A percentile compares a stretch with the other conserved stretches of the same genome.
These are phyloP conservation scores for Triplophysa dalaica DNA, from an alignment of 2,113 vertebrate species.

Conservation along the genomic window DNA sequence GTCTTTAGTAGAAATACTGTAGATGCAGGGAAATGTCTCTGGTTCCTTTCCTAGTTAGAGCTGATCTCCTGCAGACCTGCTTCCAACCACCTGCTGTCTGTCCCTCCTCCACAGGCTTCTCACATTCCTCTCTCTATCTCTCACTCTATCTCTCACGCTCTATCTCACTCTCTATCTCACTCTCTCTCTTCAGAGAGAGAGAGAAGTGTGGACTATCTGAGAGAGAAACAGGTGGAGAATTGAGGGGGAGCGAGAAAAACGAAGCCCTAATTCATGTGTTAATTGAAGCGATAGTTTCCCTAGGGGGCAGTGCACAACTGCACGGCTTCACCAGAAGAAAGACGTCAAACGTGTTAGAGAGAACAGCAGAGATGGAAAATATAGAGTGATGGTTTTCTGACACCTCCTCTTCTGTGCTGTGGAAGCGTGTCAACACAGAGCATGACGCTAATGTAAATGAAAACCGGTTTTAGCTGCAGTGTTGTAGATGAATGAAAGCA, in stretches of 20 bases:
- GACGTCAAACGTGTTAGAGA: too few species aligned
- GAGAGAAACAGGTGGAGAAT: too few species aligned
- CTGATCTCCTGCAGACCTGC: conserved; percentile 25
- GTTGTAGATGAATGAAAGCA: not conserved
- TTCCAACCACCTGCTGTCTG: conserved; percentile 13
- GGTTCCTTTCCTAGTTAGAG: not conserved
- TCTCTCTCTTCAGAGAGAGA: not conserved
- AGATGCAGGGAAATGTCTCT: not conserved
- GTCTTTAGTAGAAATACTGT: not conserved
- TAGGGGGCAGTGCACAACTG: too few species aligned
- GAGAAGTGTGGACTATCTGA: too few species aligned
- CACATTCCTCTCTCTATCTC: conserved; percentile 8
- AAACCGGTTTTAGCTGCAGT: not conserved
- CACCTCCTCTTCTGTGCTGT: not conserved
- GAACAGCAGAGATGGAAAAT: not conserved
- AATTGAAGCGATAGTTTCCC: too few species aligned
- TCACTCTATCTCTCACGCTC: not conserved
- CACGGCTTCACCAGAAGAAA: too few species aligned
- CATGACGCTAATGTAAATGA: not conserved
- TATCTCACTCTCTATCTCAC: not conserved
- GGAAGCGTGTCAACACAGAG: not conserved
- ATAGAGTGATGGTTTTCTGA: not conserved
- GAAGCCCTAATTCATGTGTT: too few species aligned
- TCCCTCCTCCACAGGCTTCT: conserved; percentile 13
- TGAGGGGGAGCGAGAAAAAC: too few species aligned